Conservation (phyloP, 2,797 vertebrate species). For the Sebastes kiyomatsui region DNA sequence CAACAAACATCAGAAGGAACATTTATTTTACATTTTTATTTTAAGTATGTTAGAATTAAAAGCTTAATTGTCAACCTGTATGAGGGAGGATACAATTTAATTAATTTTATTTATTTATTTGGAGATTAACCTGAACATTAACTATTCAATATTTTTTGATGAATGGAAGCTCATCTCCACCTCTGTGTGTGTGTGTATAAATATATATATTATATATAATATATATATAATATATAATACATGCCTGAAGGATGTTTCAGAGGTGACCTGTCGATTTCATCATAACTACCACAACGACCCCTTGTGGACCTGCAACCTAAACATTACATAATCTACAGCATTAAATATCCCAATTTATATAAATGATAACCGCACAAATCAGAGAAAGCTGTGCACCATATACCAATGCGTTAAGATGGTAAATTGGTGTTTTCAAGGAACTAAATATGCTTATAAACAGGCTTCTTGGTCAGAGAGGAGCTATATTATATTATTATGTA, state of each 20-base stretch:
- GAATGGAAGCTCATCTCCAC: not conserved
- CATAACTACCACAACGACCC: constrained; percentile 67
- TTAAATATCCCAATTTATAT: not conserved
- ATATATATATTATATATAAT: too few relatives aligned
- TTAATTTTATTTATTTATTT: not conserved
- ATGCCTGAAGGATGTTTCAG: not conserved
- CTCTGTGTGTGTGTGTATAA: not conserved
- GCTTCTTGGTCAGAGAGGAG: not conserved
- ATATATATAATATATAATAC: not conserved
- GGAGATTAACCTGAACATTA: not conserved
- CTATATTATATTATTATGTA: not conserved
- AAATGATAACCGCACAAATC: not conserved
- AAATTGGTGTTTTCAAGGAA: not conserved
- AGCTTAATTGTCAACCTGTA: not conserved
- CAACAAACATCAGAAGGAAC: not conserved
- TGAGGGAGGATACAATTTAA: not conserved
- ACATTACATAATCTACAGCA: not conserved
- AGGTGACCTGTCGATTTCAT: constrained; percentile 9
- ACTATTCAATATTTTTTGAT: not conserved
- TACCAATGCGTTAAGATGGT: not conserved
- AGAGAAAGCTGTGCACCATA: not conserved
- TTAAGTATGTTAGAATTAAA: not conserved
- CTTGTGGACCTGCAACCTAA: constrained; percentile 64
- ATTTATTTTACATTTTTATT: not conserved
- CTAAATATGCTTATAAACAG: not conserved